phyloP scores from a whole-genome alignment of 2,888 invertebrate species.

The Microchrysa polita region DNA sequence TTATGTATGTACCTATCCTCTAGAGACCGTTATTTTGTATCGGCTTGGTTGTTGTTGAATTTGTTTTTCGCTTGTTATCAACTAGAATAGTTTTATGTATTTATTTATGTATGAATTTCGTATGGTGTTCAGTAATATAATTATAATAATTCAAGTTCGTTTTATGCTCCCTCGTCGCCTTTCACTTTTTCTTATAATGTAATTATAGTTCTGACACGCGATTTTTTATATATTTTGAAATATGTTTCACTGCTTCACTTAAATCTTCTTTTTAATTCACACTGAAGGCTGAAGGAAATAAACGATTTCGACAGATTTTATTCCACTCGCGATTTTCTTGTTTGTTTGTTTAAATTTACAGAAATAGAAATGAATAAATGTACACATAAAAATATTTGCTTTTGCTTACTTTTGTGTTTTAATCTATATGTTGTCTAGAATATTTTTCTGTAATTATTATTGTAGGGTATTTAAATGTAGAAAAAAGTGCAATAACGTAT shows the following conservation, averaged over 20 bases:
- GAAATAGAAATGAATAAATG: constrained; percentile 29
- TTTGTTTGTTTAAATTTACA: constrained; percentile 22
- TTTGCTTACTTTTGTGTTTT: neutral
- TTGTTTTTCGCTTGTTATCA: constrained; percentile 1
- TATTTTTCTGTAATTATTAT: neutral
- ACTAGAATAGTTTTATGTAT: neutral
- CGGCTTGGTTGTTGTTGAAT: neutral
- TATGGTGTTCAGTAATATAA: constrained; percentile 4
- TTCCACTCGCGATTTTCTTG: neutral
- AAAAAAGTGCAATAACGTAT: neutral
- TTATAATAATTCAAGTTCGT: constrained; percentile 3
- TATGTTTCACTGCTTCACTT: neutral
- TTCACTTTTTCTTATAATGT: constrained; percentile 9
- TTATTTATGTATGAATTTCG: constrained; percentile 5
- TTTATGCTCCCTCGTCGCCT: neutral
- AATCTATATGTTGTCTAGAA: too few relatives aligned
- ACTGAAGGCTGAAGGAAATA: neutral
- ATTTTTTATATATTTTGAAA: neutral
- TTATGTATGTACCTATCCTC: neutral
- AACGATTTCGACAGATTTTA: neutral
- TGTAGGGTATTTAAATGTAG: neutral
- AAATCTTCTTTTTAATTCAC: too few relatives aligned
- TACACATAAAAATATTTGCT: constrained; percentile 28
- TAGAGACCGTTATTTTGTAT: neutral
- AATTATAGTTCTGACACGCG: neutral